Conservation (phyloP, 2,113 vertebrate genomes). For the Pimephales promelas region DNA sequence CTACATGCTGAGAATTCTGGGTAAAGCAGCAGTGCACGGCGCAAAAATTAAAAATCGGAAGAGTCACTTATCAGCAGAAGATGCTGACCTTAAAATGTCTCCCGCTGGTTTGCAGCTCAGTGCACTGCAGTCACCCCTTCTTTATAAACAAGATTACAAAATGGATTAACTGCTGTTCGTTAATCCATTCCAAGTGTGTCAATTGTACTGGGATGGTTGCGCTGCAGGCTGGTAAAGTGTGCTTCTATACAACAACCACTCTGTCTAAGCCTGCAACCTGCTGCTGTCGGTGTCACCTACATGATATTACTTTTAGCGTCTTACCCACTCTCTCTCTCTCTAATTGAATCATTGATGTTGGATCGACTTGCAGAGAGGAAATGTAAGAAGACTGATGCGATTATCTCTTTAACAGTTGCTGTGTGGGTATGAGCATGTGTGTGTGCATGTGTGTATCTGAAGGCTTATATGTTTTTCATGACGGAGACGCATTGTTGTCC, state of each 20-base stretch:
- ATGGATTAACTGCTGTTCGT: constrained; percentile 37
- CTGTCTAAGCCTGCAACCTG: constrained; percentile 5
- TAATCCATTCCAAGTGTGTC: constrained; percentile 39
- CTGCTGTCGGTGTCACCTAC: neutral
- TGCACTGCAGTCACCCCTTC: constrained; percentile 22
- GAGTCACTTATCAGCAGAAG: constrained; percentile 22
- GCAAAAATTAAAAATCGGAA: neutral
- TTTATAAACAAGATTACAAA: constrained; percentile 44
- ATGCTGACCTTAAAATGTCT: constrained; percentile 40
- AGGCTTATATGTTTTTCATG: constrained; percentile 8
- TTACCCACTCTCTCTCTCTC: constrained; percentile 8
- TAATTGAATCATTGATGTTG: constrained; percentile 26
- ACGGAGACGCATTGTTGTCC: neutral
- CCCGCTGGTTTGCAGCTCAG: constrained; percentile 21
- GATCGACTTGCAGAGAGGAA: constrained; percentile 31
- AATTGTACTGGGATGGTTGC: neutral
- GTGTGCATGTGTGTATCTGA: neutral
- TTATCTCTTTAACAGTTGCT: constrained; percentile 29
- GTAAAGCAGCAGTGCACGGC: neutral
- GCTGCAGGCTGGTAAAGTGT: neutral
- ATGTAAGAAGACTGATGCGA: constrained; percentile 25
- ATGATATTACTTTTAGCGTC: neutral
- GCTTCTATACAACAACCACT: neutral
- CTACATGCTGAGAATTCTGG: constrained; percentile 12
- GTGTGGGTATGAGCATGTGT: constrained; percentile 3